Percentiles rank a stretch among this genome's conserved stretches.
Evolutionary conservation across 2,888 invertebrate species (phyloP).

Genomic region (Augiades crinisus): DNA sequence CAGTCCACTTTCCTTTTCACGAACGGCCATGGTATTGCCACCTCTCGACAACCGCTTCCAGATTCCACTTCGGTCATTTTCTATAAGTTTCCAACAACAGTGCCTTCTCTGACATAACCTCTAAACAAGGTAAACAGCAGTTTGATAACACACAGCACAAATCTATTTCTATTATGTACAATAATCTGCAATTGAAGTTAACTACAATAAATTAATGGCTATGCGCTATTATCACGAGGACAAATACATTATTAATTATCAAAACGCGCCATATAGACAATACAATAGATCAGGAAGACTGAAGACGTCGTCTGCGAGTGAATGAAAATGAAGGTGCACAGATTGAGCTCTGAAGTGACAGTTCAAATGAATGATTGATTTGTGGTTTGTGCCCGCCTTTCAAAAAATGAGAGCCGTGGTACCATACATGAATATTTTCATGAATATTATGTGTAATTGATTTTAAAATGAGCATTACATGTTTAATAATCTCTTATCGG

Average conservation of each 20-base stretch:
- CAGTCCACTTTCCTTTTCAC: slow-evolving; percentile 73
- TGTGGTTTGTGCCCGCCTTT: neutral
- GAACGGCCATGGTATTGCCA: slow-evolving; percentile 59
- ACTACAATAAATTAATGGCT: slow-evolving; percentile 15
- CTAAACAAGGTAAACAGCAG: slow-evolving; percentile 40
- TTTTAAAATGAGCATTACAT: no score
- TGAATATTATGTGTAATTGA: no score
- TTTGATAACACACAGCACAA: neutral
- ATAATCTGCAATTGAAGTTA: slow-evolving; percentile 3
- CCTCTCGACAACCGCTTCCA: slow-evolving; percentile 49
- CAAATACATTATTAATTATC: slow-evolving; percentile 39
- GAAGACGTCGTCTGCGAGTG: slow-evolving; percentile 27
- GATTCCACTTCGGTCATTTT: slow-evolving; percentile 69
- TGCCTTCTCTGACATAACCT: slow-evolving; percentile 73
- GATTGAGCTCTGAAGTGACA: neutral
- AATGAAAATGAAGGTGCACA: neutral
- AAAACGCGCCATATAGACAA: slow-evolving; percentile 51
- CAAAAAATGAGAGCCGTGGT: no score
- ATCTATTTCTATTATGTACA: slow-evolving; percentile 12
- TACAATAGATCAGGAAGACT: slow-evolving; percentile 32
- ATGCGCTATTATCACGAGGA: slow-evolving; percentile 19
- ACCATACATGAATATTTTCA: no score
- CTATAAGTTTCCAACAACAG: slow-evolving; percentile 52
- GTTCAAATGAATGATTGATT: neutral
- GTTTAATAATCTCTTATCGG: no score